Percentiles rank a stretch among this genome's conserved stretches.
These are phyloP conservation scores for Drosophila prosaltans DNA, from an alignment of 1,140 invertebrate species.

Conservation along the genomic window DNA sequence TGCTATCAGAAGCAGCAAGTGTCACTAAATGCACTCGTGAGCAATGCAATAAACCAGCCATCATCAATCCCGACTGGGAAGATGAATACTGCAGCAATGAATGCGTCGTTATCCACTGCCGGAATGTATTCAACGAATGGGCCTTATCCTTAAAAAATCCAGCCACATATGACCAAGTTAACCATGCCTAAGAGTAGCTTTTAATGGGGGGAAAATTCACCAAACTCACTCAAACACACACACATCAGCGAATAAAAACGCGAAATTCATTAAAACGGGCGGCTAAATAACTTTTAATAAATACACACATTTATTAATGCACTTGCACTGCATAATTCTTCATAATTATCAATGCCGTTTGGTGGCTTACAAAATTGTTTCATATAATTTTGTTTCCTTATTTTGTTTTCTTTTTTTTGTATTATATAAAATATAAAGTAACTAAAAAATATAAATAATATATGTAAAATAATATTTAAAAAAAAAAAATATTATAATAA, in stretches of 20 bases:
- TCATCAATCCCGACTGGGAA: slow-evolving; percentile 97
- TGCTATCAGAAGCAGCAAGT: slow-evolving; percentile 67
- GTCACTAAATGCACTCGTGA: slow-evolving; percentile 92
- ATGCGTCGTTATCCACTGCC: slow-evolving; percentile 98
- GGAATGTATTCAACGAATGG: slow-evolving; percentile 83
- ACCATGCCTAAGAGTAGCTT: too few relatives aligned
- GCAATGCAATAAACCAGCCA: slow-evolving; percentile 95
- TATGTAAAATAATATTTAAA: slow-evolving; percentile 31
- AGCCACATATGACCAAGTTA: too few relatives aligned
- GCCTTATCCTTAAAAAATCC: slow-evolving; percentile 64
- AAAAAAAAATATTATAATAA: slow-evolving; percentile 40
- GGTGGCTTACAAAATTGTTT: slow-evolving; percentile 60
- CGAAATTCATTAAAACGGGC: slow-evolving; percentile 14
- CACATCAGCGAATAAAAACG: slow-evolving; percentile 5
- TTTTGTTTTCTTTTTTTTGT: neutral
- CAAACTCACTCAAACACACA: too few relatives aligned
- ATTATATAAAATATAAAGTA: slow-evolving; percentile 52
- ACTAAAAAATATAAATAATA: slow-evolving; percentile 68
- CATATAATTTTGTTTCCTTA: slow-evolving; percentile 24
- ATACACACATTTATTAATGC: slow-evolving; percentile 76
- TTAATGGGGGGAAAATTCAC: too few relatives aligned
- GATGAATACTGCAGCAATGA: slow-evolving; percentile 99
- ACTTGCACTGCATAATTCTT: slow-evolving; percentile 71
- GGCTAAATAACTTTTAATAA: slow-evolving; percentile 73
- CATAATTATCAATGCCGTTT: slow-evolving; percentile 62